Evolutionary conservation across 2,113 vertebrate species (phyloP), one percentile per base, ranked within the genome.

Genomic region (Myrmecobius fasciatus): DNA sequence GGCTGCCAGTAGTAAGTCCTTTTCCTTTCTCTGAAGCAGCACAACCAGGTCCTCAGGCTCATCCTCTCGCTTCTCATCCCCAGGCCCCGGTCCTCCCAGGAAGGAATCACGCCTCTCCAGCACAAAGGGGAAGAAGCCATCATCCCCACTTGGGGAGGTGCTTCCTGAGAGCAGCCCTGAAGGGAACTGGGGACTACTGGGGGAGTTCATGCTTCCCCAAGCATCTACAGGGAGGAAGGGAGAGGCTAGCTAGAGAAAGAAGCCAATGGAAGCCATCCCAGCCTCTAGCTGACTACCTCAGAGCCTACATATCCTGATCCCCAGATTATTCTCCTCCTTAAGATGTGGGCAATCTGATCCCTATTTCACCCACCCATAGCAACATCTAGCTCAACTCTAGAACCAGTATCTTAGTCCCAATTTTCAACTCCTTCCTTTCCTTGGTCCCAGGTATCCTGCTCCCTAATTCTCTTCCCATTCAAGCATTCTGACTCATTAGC

Each of bases 1-100:
- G 0, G 98, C 98, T 0, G 98, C 98, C 95, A 98, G 53, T 8
- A 98, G 96, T 60, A 98, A 51, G 89, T 98, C 98, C 36, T 98
- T 98, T 91, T 98, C 98, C 93, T 98, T 98, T 92, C 98, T 97
- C 93, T 98, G 98, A 92, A 98, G 97, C 88, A 97, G 96, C 90
- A 98, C 90, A 47, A 92, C 96, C 92, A 98, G 94, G 93, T 98
- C 98, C 28, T 96, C 96, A 0, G 97, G 97, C 53, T 97, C 97
- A 83, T 83, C 67, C 0, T 92, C 89, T 43, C 90, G 95, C 28
- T 75, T 95, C 28, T 97, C 97, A 0, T 95, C 96, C 0, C 89
- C 96, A 0, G 96, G 97, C 49, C 92, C 96, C 0, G 95, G 90
- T 0, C 96, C 97, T 52, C 97, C 98, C 90, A 98, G 94, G 95